Evolutionary conservation across 2,113 vertebrate genomes (phyloP).

Genomic region (Stigmatopora argus): DNA sequence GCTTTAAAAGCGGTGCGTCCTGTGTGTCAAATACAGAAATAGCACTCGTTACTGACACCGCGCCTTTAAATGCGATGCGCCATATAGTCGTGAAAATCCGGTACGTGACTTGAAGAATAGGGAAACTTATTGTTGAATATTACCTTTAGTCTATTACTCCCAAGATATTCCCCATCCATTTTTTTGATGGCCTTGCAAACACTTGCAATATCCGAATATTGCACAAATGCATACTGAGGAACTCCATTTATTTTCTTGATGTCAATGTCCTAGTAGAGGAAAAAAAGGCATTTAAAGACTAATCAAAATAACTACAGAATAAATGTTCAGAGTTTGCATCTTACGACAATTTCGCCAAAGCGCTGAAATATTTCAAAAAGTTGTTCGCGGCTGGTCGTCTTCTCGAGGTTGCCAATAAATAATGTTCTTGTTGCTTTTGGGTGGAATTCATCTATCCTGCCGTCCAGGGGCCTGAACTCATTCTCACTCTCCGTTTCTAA

Average conservation of each 20-base stretch:
- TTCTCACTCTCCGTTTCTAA: slow-evolving; percentile 98
- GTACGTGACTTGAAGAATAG: neutral
- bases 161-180: slow-evolving; percentile 98
- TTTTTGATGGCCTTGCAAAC: slow-evolving; percentile 99
- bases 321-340: slow-evolving; percentile 33
- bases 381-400: slow-evolving; percentile 93
- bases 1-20: too few relatives aligned
- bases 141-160: slow-evolving; percentile 96
- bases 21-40: too few relatives aligned
- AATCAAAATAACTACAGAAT: slow-evolving; percentile 5
- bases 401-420: slow-evolving; percentile 97
- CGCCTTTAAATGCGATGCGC: too few relatives aligned
- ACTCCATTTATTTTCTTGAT: slow-evolving; percentile 97
- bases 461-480: slow-evolving; percentile 95
- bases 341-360: slow-evolving; percentile 97
- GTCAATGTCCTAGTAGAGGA: slow-evolving; percentile 84
- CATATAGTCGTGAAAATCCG: too few relatives aligned
- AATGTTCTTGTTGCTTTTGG: slow-evolving; percentile 96
- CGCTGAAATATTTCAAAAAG: slow-evolving; percentile 96
- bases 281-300: neutral
- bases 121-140: neutral
- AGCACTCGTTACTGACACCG: too few relatives aligned
- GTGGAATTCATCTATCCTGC: slow-evolving; percentile 96
- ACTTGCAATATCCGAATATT: slow-evolving; percentile 95
- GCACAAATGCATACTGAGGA: slow-evolving; percentile 94